These are phyloP conservation scores for Nothobranchius kuhntae DNA, from an alignment of 2,113 vertebrate genomes.

Conservation along the genomic window DNA sequence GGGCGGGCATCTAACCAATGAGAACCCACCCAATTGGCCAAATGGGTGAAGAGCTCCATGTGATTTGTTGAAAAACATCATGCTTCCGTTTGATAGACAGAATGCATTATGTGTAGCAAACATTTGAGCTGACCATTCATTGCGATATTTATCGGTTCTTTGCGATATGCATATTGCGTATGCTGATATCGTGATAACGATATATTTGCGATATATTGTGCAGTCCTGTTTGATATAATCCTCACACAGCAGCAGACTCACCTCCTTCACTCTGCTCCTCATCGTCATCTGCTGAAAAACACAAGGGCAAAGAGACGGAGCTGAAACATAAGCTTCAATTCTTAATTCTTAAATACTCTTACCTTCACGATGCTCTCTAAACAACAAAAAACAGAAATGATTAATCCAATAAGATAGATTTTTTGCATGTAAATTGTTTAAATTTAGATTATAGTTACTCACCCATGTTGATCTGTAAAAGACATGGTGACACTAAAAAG, in stretches of 20 bases:
- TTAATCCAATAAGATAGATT: neutral
- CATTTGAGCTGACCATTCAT: too few relatives aligned
- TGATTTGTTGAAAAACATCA: too few relatives aligned
- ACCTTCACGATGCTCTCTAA: conserved; percentile 62
- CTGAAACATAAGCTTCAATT: neutral
- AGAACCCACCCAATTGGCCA: too few relatives aligned
- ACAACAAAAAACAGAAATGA: conserved; percentile 5
- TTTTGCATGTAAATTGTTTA: neutral
- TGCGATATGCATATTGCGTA: too few relatives aligned
- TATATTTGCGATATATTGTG: too few relatives aligned
- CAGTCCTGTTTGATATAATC: neutral
- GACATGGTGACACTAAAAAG: conserved; percentile 57
- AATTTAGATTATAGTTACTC: conserved; percentile 15
- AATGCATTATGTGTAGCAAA: too few relatives aligned
- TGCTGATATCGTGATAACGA: too few relatives aligned
- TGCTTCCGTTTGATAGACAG: too few relatives aligned
- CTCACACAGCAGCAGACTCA: conserved; percentile 35
- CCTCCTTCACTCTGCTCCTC: conserved; percentile 70
- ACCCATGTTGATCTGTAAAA: conserved; percentile 62
- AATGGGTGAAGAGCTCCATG: too few relatives aligned
- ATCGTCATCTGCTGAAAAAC: conserved; percentile 58
- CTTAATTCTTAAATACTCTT: conserved; percentile 10
- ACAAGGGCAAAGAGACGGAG: conserved; percentile 1
- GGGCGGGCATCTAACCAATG: too few relatives aligned
- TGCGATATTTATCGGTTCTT: too few relatives aligned